Evolutionary conservation across 2,797 vertebrate species (phyloP).

Genomic region (Spinibarbus caldwelli): DNA sequence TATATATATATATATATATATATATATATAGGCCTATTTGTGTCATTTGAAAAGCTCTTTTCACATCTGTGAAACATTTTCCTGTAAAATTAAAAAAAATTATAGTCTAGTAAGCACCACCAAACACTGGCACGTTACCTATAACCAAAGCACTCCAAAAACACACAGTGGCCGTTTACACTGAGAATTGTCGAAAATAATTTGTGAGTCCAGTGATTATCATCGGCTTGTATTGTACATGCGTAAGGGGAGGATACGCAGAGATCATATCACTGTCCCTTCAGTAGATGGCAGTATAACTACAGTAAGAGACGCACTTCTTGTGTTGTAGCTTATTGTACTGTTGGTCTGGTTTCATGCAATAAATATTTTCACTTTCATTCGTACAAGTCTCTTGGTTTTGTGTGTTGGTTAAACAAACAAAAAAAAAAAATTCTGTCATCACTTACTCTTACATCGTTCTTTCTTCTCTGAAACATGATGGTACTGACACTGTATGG

Average conservation of each 20-base stretch:
- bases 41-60: background rate
- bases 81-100: background rate
- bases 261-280: background rate
- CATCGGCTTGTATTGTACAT: background rate
- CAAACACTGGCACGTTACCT: background rate
- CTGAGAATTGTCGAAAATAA: background rate
- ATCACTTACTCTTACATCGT: no score
- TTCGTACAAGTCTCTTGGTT: background rate
- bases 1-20: no score
- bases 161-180: no score
- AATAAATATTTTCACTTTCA: background rate
- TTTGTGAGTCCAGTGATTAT: background rate
- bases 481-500: background rate
- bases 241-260: no score
- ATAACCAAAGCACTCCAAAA: background rate
- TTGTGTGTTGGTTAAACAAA: background rate
- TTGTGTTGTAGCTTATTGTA: background rate
- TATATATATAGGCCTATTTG: background rate
- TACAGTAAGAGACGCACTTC: background rate
- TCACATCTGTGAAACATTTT: background rate
- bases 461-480: background rate
- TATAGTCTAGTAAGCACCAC: background rate
- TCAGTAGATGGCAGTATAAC: constrained; percentile 37
- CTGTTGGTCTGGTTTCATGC: background rate
- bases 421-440: background rate